Evolutionary conservation across 2,888 invertebrate genomes (phyloP).

Genomic region (Spicauda simplicius): DNA sequence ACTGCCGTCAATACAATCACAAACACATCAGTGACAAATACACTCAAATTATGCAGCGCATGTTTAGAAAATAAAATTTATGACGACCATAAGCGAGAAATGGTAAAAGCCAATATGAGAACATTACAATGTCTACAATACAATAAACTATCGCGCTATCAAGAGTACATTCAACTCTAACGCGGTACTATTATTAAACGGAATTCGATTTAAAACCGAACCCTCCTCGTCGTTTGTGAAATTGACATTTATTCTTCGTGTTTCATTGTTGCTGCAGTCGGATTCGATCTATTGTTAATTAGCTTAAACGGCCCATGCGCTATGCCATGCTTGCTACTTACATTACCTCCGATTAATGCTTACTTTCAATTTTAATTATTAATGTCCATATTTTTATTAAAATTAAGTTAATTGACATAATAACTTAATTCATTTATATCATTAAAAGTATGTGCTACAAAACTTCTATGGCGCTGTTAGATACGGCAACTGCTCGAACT

Average conservation of each 20-base stretch:
- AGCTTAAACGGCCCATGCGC: slow-evolving; percentile 81
- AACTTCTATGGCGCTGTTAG: slow-evolving; percentile 51
- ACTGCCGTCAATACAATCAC: slow-evolving; percentile 23
- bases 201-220: slow-evolving; percentile 84
- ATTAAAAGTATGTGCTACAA: not conserved
- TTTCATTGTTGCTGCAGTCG: slow-evolving; percentile 82
- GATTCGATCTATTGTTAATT: slow-evolving; percentile 84
- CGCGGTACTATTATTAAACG: slow-evolving; percentile 82
- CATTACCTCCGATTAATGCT: not conserved
- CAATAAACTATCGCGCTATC: slow-evolving; percentile 80
- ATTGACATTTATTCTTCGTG: slow-evolving; percentile 85
- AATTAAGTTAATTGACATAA: not conserved
- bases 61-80: slow-evolving; percentile 37
- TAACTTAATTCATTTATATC: not conserved
- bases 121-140: slow-evolving; percentile 59
- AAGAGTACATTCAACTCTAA: slow-evolving; percentile 82
- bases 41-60: slow-evolving; percentile 34
- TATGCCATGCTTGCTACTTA: slow-evolving; percentile 51
- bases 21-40: slow-evolving; percentile 33
- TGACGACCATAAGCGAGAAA: slow-evolving; percentile 38
- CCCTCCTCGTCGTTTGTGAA: slow-evolving; percentile 84
- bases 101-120: slow-evolving; percentile 44
- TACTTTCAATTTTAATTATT: slow-evolving; percentile 17
- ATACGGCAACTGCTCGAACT: slow-evolving; percentile 60
- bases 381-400: not conserved